phyloP scores from a whole-genome alignment of 2,888 invertebrate genomes.

The Meliscaeva auricollis region DNA sequence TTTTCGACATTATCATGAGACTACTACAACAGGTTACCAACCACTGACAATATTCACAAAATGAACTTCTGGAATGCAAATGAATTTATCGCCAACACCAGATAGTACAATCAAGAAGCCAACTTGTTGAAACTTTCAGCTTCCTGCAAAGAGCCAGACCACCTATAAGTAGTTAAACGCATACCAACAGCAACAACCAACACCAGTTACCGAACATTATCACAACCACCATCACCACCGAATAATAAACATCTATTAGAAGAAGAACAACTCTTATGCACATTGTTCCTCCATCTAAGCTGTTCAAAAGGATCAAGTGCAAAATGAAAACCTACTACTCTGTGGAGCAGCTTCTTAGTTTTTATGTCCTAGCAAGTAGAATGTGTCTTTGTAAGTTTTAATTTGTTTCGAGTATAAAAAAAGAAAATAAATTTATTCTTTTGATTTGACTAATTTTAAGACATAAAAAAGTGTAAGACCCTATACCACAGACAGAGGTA shows the following conservation, averaged over 20 bases:
- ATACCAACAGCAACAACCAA: not conserved
- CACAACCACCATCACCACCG: conserved; percentile 37
- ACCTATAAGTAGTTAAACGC: not conserved
- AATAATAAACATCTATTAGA: conserved; percentile 65
- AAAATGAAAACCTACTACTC: conserved; percentile 71
- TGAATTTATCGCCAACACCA: conserved; percentile 39
- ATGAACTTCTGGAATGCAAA: conserved; percentile 64
- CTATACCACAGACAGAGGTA: conserved; percentile 12
- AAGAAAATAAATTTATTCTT: too few species aligned
- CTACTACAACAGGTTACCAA: conserved; percentile 5
- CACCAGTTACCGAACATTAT: not conserved
- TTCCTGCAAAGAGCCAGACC: conserved; percentile 28
- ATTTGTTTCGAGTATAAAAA: not conserved
- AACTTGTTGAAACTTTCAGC: conserved; percentile 20
- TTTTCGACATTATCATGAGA: conserved; percentile 58
- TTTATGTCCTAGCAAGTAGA: conserved; percentile 54
- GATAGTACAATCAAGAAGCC: conserved; percentile 57
- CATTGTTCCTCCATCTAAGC: conserved; percentile 66
- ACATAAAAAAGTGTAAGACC: too few species aligned
- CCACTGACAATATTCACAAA: conserved; percentile 47
- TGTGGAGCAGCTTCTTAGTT: conserved; percentile 45
- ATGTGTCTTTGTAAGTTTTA: conserved; percentile 50
- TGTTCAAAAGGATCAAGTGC: conserved; percentile 73
- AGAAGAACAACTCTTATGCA: conserved; percentile 70
- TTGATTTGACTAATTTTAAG: too few species aligned